These are phyloP conservation scores for Montipora sp. DNA, from an alignment of 64 coral and sea anemone genomes.

Conservation along the genomic window DNA sequence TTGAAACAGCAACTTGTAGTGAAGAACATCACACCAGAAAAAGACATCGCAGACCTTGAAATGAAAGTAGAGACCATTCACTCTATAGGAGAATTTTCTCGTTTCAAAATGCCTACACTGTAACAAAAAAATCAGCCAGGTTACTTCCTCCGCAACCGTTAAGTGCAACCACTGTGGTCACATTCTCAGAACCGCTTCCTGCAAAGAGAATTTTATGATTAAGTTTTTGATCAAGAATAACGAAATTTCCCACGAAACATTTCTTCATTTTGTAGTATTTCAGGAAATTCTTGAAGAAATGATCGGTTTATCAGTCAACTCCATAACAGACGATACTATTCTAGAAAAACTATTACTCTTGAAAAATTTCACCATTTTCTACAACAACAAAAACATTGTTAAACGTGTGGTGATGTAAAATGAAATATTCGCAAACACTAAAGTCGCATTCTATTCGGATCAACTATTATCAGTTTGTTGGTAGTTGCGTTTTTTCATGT, in stretches of 20 bases:
- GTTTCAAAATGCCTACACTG: conserved; percentile 42
- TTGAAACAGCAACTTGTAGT: too few relatives aligned
- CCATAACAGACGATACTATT: not conserved
- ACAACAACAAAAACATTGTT: conserved; percentile 13
- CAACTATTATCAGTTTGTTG: too few relatives aligned
- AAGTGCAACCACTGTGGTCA: conserved; percentile 36
- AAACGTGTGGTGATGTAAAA: not conserved
- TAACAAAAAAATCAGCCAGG: conserved; percentile 17
- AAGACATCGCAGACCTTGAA: not conserved
- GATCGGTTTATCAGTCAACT: not conserved
- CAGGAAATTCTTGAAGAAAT: too few relatives aligned
- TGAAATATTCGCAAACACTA: too few relatives aligned
- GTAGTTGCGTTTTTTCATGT: too few relatives aligned
- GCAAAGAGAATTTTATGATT: conserved; percentile 26
- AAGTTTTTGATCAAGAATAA: conserved; percentile 3
- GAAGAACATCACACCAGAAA: too few relatives aligned
- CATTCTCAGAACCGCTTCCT: conserved; percentile 17
- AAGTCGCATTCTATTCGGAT: too few relatives aligned
- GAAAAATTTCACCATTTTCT: not conserved
- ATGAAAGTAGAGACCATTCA: not conserved
- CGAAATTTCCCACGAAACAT: too few relatives aligned
- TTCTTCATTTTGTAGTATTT: too few relatives aligned
- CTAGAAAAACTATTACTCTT: conserved; percentile 1
- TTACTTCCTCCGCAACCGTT: not conserved
- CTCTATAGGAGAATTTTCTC: conserved; percentile 12